Evolutionary conservation across 2,797 vertebrate species (phyloP), one percentile per base, ranked within the genome.

Genomic region (Rallus crepitans): DNA sequence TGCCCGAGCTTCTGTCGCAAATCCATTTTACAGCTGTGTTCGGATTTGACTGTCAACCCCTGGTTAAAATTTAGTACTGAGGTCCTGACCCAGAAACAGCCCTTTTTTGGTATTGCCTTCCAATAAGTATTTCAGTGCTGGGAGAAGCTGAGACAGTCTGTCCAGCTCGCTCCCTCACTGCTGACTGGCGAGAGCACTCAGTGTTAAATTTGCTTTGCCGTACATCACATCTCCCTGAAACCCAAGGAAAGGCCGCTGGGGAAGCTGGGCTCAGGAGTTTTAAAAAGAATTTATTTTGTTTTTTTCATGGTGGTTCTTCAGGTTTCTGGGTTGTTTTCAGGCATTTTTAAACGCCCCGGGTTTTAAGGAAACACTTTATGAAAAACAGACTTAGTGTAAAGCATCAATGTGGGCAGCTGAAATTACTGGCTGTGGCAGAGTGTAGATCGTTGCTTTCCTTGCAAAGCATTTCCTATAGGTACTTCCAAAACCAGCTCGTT

Each of bases 51-150:
- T 94, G 92, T 90, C 92, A 84, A 77, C 80, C 92, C 90, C 73
- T 83, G 91, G 53, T 88, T 94, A 75, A 93, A 86, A 93, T 30
- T 72, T 70, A 94, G 93, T 81, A 23, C 96, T 69, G 85, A 94
- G 92, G 94, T 97, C 95, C 50, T 95, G 93, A 96, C 95, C 96
- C 89, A 96, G 90, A 96, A 97, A 89, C 95, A 86, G 83, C 80
- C 95, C 94, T 95, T 96, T 97, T 97, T 97, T 95, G 96, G 95
- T 94, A 69, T 93, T 93, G 94, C 23, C 78, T 94, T 95, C 92
- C 92, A 97, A 87, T 35, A 95, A 90, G 82, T 37, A 59, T 93
- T 89, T 69, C 77, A 92, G 93, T 11, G 69, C 82, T n/a, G 52
- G 33, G 92, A 71, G 65, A 73, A 90, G 39, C 59, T 3, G 59